These are phyloP conservation scores for Serilophus lunatus DNA, from an alignment of 2,113 vertebrate species.

Conservation along the genomic window DNA sequence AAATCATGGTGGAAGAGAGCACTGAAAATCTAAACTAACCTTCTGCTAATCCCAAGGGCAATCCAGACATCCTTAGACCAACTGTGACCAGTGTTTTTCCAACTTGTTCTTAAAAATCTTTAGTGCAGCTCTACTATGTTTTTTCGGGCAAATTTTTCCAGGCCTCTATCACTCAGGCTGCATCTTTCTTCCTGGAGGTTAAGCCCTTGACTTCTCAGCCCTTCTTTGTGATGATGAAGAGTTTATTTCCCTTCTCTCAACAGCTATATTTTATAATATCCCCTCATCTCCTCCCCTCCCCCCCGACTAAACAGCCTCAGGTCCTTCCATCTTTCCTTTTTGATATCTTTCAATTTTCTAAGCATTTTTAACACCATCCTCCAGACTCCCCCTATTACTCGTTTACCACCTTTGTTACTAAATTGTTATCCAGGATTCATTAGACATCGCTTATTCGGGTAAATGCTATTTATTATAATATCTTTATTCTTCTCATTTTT, in stretches of 20 bases:
- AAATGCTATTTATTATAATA: background rate
- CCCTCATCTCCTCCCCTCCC: accelerated
- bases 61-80: background rate
- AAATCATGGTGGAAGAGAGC: background rate
- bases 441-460: background rate
- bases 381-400: background rate
- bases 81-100: accelerated
- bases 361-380: background rate
- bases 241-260: background rate
- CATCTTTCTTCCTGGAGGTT: background rate
- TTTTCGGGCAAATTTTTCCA: background rate
- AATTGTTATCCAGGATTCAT: background rate
- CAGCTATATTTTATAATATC: background rate
- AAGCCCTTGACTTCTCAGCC: background rate
- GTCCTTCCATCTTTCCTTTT: background rate
- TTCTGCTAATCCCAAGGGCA: background rate
- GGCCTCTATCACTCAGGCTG: background rate
- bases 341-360: background rate
- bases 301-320: background rate
- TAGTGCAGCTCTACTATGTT: background rate
- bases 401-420: background rate
- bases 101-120: background rate
- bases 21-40: background rate
- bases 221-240: background rate
- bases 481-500: background rate